These are phyloP conservation scores for Aphidius colemani DNA, from an alignment of 2,888 invertebrate species.

Conservation along the genomic window DNA sequence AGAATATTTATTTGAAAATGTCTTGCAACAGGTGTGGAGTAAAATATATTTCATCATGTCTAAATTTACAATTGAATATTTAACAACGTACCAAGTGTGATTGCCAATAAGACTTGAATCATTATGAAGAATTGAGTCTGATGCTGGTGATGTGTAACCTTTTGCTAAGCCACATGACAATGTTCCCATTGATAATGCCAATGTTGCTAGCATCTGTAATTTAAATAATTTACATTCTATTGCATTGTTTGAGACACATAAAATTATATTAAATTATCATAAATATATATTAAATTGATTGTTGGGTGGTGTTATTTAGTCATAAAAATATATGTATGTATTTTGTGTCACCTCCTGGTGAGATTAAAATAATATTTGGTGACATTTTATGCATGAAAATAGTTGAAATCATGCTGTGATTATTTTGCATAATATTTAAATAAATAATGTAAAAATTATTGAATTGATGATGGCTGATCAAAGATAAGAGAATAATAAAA, in stretches of 20 bases:
- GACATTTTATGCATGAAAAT: too few species aligned
- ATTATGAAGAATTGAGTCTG: constrained; percentile 76
- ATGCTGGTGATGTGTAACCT: constrained; percentile 82
- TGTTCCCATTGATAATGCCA: constrained; percentile 79
- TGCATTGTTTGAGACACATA: background rate
- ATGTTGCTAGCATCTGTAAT: constrained; percentile 73
- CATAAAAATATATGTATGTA: too few species aligned
- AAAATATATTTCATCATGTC: background rate
- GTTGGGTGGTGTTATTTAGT: too few species aligned
- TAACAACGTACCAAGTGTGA: constrained; percentile 50
- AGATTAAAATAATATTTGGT: too few species aligned
- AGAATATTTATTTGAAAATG: too few species aligned
- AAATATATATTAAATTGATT: too few species aligned
- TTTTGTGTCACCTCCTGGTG: too few species aligned
- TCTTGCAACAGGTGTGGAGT: constrained; percentile 11
- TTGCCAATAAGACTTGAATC: constrained; percentile 58
- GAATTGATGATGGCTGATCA: too few species aligned
- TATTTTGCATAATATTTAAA: too few species aligned
- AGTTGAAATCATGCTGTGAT: too few species aligned
- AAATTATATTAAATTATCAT: too few species aligned
- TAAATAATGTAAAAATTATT: too few species aligned
- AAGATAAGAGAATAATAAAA: constrained; percentile 28
- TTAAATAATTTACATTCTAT: constrained; percentile 12
- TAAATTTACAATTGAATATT: background rate
- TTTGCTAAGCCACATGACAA: constrained; percentile 80